Conservation (phyloP, 2,797 vertebrate species). For the Pangasius sanitwongsei region DNA sequence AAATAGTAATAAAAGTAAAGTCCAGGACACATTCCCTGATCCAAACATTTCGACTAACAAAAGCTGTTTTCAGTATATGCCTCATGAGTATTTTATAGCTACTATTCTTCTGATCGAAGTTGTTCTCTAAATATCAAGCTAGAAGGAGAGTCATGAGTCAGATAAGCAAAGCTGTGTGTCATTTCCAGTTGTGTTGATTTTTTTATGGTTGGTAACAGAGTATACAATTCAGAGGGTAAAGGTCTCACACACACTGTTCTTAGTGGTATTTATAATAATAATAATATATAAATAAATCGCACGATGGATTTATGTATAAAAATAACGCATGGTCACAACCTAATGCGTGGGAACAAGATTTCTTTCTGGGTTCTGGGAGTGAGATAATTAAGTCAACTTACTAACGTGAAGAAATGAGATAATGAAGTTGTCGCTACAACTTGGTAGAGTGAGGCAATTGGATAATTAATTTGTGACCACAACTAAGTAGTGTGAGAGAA, state of each 20-base stretch:
- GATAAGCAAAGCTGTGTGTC: slow-evolving; percentile 1
- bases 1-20: too few relatives aligned
- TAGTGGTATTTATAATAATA: neutral
- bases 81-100: neutral
- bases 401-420: neutral
- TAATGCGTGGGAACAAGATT: neutral
- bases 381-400: neutral
- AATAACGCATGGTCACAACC: neutral
- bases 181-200: slow-evolving; percentile 1
- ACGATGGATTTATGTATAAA: too few relatives aligned
- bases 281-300: neutral
- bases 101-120: neutral
- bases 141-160: neutral
- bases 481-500: neutral
- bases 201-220: slow-evolving; percentile 44
- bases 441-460: neutral
- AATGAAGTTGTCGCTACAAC: neutral
- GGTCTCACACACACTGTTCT: neutral
- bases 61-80: neutral
- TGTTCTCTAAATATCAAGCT: neutral
- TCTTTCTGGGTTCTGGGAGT: neutral
- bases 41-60: neutral
- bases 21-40: neutral
- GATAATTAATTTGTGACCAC: neutral
- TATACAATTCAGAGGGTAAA: neutral